Evolutionary conservation across 2,113 vertebrate genomes (phyloP).

Genomic region (Lepidothrix coronata): DNA sequence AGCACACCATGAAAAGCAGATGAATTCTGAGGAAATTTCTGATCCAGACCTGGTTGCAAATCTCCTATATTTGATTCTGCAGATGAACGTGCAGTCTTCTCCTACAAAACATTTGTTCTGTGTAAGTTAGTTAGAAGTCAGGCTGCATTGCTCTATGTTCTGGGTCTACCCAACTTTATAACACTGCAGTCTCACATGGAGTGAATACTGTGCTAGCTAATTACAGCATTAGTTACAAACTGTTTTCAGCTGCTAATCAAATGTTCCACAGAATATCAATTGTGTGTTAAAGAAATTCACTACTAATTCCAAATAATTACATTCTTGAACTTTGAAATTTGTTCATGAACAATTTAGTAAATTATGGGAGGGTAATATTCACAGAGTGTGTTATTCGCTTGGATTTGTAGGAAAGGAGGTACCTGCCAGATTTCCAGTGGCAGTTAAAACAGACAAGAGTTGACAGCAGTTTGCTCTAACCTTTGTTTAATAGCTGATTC

Average conservation of each 20-base stretch:
- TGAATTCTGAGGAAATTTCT: not conserved
- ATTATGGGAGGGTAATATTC: not conserved
- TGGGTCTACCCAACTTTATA: not conserved
- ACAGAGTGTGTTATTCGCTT: not conserved
- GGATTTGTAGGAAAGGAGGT: not conserved
- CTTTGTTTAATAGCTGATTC: not conserved
- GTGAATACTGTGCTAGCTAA: not conserved
- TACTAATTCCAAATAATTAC: constrained; percentile 4
- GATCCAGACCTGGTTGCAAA: not conserved
- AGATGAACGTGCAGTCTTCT: not conserved
- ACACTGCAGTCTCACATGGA: not conserved
- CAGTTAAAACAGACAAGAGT: not conserved
- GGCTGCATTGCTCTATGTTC: not conserved
- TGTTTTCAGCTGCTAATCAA: constrained; percentile 45
- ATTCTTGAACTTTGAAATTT: constrained; percentile 9
- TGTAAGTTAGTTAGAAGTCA: not conserved
- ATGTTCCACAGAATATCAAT: constrained; percentile 34
- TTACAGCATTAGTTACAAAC: constrained; percentile 18
- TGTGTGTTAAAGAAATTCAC: not conserved
- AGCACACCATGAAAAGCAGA: not conserved
- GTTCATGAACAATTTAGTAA: not conserved
- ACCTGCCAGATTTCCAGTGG: not conserved
- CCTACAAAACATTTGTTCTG: not conserved
- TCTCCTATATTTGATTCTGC: not conserved
- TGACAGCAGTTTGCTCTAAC: not conserved